These are phyloP conservation scores for Aspidoscelis tigris DNA, from an alignment of 2,113 vertebrate species.

Conservation along the genomic window DNA sequence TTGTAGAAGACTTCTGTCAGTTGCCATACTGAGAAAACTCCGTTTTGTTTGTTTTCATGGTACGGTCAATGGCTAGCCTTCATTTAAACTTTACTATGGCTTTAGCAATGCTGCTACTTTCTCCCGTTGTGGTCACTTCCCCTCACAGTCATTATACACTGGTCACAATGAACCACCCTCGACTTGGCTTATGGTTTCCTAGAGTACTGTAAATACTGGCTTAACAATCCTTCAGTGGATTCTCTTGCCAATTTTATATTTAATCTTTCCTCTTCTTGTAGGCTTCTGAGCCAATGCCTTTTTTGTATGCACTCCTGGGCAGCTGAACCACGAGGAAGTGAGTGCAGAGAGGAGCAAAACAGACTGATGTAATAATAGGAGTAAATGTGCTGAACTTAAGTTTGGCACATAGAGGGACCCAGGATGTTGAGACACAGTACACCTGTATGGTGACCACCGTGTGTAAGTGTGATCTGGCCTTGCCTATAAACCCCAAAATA, in stretches of 20 bases:
- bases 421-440: too few relatives aligned
- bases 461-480: too few relatives aligned
- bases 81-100: slow-evolving; percentile 33
- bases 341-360: background rate
- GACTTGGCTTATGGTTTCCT: slow-evolving; percentile 52
- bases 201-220: slow-evolving; percentile 36
- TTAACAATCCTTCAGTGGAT: slow-evolving; percentile 34
- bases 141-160: slow-evolving; percentile 35
- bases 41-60: slow-evolving; percentile 7
- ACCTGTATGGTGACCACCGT: too few relatives aligned
- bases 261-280: slow-evolving; percentile 63
- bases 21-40: slow-evolving; percentile 32
- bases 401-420: too few relatives aligned
- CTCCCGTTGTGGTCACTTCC: slow-evolving; percentile 7
- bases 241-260: slow-evolving; percentile 51
- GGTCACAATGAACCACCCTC: slow-evolving; percentile 47
- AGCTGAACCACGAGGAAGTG: slow-evolving; percentile 20
- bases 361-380: background rate
- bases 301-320: slow-evolving; percentile 30
- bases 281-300: slow-evolving; percentile 36
- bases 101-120: slow-evolving; percentile 25
- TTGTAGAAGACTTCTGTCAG: slow-evolving; percentile 27
- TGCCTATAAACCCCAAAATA: too few relatives aligned
- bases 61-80: background rate
- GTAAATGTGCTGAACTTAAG: too few relatives aligned